Percentiles rank a stretch among this genome's conserved stretches.
Conservation (phyloP, 2,113 vertebrate species). For the Aphyosemion australe region DNA sequence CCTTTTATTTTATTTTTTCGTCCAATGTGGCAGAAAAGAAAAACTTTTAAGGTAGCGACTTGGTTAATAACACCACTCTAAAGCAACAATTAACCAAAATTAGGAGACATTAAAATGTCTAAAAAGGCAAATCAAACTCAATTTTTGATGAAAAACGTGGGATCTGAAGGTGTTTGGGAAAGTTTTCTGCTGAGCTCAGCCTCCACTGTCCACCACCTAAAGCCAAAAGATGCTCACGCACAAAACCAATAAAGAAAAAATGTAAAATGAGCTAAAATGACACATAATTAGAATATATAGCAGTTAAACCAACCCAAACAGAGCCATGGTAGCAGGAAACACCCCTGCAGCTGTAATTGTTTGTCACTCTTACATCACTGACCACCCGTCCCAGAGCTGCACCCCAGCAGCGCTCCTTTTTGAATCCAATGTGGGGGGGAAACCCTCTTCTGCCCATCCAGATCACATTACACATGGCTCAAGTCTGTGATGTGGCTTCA, state of each 20-base stretch:
- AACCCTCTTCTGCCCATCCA: constrained; percentile 57
- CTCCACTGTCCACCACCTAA: background rate
- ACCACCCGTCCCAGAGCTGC: constrained; percentile 45
- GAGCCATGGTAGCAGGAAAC: constrained; percentile 29
- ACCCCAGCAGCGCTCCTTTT: constrained; percentile 52
- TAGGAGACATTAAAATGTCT: no score
- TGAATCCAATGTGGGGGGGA: constrained; percentile 51
- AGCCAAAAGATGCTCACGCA: background rate
- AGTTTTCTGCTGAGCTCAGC: background rate
- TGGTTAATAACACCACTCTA: no score
- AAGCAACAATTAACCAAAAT: no score
- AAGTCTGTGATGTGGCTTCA: constrained; percentile 74
- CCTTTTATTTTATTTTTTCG: no score
- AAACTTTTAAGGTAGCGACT: no score
- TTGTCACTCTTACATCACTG: constrained; percentile 66
- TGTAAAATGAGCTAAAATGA: background rate
- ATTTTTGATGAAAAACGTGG: background rate
- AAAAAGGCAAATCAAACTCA: no score
- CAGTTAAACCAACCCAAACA: background rate
- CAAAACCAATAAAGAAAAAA: background rate
- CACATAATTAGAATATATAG: background rate
- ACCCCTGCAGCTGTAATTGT: constrained; percentile 41
- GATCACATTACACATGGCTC: constrained; percentile 70
- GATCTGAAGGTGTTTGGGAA: no score
- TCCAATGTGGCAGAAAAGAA: no score